Conservation (phyloP, 2,888 invertebrate species). For the Macrophya annulata region DNA sequence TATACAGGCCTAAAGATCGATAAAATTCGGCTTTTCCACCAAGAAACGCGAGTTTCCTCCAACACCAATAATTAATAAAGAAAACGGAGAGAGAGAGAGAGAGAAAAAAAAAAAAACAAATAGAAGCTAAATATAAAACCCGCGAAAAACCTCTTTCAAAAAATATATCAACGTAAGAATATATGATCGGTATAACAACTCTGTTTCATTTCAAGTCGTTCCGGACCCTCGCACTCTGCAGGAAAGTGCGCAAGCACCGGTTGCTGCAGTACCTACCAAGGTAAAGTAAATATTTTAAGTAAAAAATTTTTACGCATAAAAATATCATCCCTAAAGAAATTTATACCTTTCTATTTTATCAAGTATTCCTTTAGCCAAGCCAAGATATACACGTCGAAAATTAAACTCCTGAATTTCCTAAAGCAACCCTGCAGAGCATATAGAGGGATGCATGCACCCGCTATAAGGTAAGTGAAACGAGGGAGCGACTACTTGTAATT, state of each 20-base stretch:
- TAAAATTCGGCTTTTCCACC: neutral
- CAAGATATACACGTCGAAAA: neutral
- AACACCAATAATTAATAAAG: neutral
- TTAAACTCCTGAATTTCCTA: constrained; percentile 1
- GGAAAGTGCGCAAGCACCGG: constrained; percentile 20
- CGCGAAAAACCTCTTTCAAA: neutral
- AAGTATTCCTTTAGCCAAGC: neutral
- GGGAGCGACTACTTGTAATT: constrained; percentile 45
- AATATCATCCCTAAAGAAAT: constrained; percentile 38
- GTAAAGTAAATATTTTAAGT: constrained; percentile 34
- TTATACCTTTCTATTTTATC: neutral
- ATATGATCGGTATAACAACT: neutral
- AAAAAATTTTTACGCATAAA: constrained; percentile 44
- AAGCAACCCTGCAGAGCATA: neutral
- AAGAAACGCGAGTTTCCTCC: neutral
- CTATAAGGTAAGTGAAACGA: neutral
- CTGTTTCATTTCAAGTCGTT: constrained; percentile 19
- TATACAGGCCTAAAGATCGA: constrained; percentile 23
- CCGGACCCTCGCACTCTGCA: neutral
- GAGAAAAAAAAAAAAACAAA: neutral
- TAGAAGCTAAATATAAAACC: neutral
- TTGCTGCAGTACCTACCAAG: no score
- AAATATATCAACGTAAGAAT: neutral
- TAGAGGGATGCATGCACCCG: constrained; percentile 35
- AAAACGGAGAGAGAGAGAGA: neutral